phyloP scores from a whole-genome alignment of 2,888 invertebrate genomes.

The Euproctis similis region DNA sequence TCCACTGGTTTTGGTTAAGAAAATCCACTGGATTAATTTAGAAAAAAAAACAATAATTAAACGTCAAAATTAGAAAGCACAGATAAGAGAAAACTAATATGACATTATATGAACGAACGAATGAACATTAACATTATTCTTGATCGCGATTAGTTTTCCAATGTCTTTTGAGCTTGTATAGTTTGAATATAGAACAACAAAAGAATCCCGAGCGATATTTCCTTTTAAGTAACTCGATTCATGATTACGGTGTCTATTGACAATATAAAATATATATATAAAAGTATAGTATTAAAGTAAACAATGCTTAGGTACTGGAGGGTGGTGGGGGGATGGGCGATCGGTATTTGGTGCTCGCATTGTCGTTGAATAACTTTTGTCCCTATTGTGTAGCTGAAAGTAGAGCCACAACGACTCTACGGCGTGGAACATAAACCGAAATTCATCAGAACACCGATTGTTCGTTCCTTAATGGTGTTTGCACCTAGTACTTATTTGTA shows the following conservation, averaged over 20 bases:
- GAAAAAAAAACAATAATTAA: too few relatives aligned
- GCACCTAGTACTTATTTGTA: constrained; percentile 40
- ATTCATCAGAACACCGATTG: constrained; percentile 72
- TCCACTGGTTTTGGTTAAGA: too few relatives aligned
- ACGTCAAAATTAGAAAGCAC: too few relatives aligned
- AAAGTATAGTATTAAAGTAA: constrained; percentile 72
- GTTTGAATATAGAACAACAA: neutral
- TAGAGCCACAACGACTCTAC: constrained; percentile 71
- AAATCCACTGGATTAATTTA: too few relatives aligned
- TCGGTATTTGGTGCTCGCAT: constrained; percentile 76
- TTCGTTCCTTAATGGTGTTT: constrained; percentile 65
- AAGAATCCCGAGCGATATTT: constrained; percentile 3
- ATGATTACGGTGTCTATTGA: constrained; percentile 53
- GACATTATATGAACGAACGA: too few relatives aligned
- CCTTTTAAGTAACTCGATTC: constrained; percentile 38
- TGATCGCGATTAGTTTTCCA: too few relatives aligned
- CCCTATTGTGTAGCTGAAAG: constrained; percentile 74
- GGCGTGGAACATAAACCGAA: constrained; percentile 71
- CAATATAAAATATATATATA: constrained; percentile 66
- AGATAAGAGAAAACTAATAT: too few relatives aligned
- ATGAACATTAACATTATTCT: too few relatives aligned
- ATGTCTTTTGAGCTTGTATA: too few relatives aligned
- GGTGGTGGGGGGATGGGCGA: constrained; percentile 55
- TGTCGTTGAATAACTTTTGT: constrained; percentile 77
- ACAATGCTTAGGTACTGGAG: constrained; percentile 59